Conservation (phyloP, 2,888 invertebrate genomes). For the Polyploca ridens region DNA sequence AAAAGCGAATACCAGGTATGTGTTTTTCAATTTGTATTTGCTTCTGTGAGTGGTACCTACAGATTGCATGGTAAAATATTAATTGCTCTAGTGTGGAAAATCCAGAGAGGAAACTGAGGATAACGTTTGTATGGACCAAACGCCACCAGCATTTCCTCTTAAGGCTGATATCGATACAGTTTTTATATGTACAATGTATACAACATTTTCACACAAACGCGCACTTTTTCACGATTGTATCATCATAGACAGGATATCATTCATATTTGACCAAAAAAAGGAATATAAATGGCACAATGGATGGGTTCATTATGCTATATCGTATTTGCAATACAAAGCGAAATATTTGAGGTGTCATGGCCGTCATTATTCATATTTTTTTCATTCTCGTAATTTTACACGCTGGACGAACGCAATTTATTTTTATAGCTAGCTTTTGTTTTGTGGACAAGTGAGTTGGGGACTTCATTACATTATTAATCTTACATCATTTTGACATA, state of each 20-base stretch:
- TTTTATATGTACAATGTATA: too few species aligned
- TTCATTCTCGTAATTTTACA: neutral
- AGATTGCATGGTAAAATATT: too few species aligned
- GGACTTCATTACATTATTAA: neutral
- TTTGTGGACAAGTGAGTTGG: neutral
- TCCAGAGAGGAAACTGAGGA: too few species aligned
- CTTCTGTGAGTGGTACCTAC: too few species aligned
- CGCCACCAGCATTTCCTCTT: too few species aligned
- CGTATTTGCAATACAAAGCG: constrained; percentile 5
- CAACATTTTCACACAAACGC: neutral
- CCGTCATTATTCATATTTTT: neutral
- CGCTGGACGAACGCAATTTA: constrained; percentile 3
- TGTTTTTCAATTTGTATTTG: too few species aligned
- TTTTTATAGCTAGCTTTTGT: neutral
- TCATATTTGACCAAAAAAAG: neutral
- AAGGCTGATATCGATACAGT: too few species aligned
- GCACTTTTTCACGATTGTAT: neutral
- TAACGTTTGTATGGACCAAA: too few species aligned
- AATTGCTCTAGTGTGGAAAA: too few species aligned
- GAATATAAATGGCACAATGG: neutral
- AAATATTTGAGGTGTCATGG: constrained; percentile 4
- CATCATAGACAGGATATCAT: neutral
- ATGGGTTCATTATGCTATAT: neutral
- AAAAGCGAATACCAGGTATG: too few species aligned
- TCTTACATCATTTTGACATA: neutral